These are phyloP conservation scores for Pseudopodoces humilis DNA, from an alignment of 2,113 vertebrate species.

Conservation along the genomic window DNA sequence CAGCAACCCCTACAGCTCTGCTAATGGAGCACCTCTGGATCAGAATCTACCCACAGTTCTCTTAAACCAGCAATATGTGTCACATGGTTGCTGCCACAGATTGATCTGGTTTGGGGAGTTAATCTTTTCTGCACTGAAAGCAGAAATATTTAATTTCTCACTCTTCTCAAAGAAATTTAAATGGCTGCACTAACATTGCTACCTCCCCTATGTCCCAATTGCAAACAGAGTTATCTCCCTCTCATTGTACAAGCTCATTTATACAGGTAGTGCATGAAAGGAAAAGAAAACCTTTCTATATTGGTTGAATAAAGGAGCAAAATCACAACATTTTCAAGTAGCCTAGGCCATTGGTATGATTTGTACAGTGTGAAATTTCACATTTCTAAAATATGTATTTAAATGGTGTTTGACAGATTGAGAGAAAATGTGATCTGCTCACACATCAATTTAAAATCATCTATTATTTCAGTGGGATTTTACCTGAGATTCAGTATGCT, in stretches of 20 bases:
- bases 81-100: fast-evolving
- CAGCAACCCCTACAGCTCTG: neutral
- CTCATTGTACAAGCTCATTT: neutral
- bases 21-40: fast-evolving
- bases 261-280: neutral
- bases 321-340: neutral
- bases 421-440: neutral
- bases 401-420: neutral
- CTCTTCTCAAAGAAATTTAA: neutral
- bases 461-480: neutral
- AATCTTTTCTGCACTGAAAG: neutral
- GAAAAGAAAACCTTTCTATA: neutral
- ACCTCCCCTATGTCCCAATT: neutral
- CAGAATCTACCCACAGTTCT: neutral
- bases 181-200: neutral
- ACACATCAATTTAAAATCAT: neutral
- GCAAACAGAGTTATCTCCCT: neutral
- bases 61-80: neutral
- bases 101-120: neutral
- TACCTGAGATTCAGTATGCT: neutral
- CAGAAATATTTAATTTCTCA: neutral
- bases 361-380: neutral
- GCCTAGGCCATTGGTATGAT: neutral
- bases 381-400: neutral
- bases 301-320: neutral